These are phyloP conservation scores for Sycophaga agraensis DNA, from an alignment of 1,140 invertebrate genomes.

Conservation along the genomic window DNA sequence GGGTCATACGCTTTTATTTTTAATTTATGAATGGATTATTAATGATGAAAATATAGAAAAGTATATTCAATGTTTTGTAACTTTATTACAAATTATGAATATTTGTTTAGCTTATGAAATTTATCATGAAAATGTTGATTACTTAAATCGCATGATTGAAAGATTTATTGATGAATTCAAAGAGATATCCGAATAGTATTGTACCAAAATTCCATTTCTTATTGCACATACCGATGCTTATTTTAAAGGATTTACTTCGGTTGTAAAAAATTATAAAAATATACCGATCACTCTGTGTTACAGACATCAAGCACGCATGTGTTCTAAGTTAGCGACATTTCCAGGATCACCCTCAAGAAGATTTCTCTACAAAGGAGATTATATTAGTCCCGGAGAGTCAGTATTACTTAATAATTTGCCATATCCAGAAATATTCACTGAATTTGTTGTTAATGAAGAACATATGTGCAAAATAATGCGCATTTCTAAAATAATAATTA, in stretches of 20 bases:
- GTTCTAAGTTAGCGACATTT: background rate
- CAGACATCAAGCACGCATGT: slow-evolving; percentile 12
- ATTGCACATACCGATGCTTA: too few species aligned
- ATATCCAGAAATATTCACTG: slow-evolving; percentile 11
- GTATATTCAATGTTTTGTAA: too few species aligned
- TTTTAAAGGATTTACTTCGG: slow-evolving; percentile 21
- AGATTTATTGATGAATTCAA: too few species aligned
- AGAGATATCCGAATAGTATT: too few species aligned
- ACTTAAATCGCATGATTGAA: too few species aligned
- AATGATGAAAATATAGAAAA: too few species aligned
- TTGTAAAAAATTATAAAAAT: slow-evolving; percentile 21
- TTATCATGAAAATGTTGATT: too few species aligned
- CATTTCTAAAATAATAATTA: background rate
- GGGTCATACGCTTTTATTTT: too few species aligned
- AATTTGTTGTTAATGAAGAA: slow-evolving; percentile 6
- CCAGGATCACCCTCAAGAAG: slow-evolving; percentile 14
- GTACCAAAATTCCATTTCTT: too few species aligned
- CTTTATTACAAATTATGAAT: too few species aligned
- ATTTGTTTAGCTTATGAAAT: too few species aligned
- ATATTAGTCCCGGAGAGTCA: slow-evolving; percentile 1
- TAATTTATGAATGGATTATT: too few species aligned
- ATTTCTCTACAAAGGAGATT: slow-evolving; percentile 25
- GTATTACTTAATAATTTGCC: slow-evolving; percentile 22
- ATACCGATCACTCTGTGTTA: background rate
- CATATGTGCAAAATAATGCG: background rate